Base-by-base conservation (phyloP, 2,797 vertebrate species). In the Pseudopleuronectes americanus region DNA sequence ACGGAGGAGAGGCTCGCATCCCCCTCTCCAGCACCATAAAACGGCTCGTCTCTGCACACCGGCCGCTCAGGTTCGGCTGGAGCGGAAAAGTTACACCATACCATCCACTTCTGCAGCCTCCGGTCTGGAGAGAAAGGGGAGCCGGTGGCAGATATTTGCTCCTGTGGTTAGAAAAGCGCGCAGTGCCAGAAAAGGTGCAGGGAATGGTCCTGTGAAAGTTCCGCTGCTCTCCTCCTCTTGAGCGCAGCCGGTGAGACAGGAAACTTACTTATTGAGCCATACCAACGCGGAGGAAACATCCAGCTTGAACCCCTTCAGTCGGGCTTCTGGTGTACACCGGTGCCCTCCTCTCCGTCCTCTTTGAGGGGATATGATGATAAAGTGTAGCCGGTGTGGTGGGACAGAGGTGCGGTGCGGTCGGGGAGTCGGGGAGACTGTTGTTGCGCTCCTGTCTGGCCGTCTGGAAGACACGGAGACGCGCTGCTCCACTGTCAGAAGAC, bases 41-140 rank as follows among this genome's bases (percentile, higher is more conserved):
- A 78, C 81, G 74, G 72, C 77, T 84, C 67, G 84, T 81, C 64
- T 81, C 61, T 80, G 43, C 74, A 51, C 86, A 38, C 76, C 62
- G 81, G 80, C 79, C 81, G 61, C 84, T 77, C 74, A 21, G 82
- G 68, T 76, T 85, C 70, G 69, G 75, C 74, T 77, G 64, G 53
- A 66, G 77, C 41, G 69, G 61, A 65, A 86, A 91, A 92, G 90
- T 92, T 91, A 77, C 23, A 89, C 77, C 88, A 77, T 86, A 81
- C 45, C 75, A 87, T 89, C 87, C 87, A 80, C 85, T 71, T 45
- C 69, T 68, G 43, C 57, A 45, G 58, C 58, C 47, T 48, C 47
- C 53, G 60, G 47, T 23, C 36, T 52, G 16, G 22, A 68, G 48
- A 63, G 61, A 19, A 43, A 51, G 55, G 24, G 65, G 38, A 65